Evolutionary conservation across 2,113 vertebrate genomes (phyloP), one percentile per base, ranked within the genome.

Genomic region (Vireo altiloquus): DNA sequence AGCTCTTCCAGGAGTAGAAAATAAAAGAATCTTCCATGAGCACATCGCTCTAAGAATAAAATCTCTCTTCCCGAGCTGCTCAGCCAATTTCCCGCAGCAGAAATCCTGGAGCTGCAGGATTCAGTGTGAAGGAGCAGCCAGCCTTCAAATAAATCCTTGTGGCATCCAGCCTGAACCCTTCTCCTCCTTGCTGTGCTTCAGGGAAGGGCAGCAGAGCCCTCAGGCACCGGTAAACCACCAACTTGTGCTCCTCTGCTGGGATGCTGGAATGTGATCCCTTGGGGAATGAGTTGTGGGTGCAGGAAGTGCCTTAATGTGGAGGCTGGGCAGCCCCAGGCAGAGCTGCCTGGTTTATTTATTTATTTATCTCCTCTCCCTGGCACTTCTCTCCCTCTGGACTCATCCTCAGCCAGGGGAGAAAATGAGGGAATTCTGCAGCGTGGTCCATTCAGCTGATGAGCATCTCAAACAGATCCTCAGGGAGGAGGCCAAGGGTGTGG

Each of bases 371-470:
- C 22, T 44, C 22, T 56, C 30, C 5, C 49, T 59, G 35, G 61
- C 69, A 27, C 39, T 49, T 37, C 28, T 31, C 20, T 52, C 56
- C 53, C 49, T 50, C 91, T 37, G 64, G 92, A 46, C 75, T 88
- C 85, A 50, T 31, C 56, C 60, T 60, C 63, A 56, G 68, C 14
- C 21, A 1, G 39, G 5, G 30, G n/a, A 40, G 63, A 25, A 57
- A 22, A 54, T 0, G 2, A 69, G 33, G 23, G 30, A 17, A 8
- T 92, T 82, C 46, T 66, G 54, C 59, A 68, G n/a, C 6, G 0
- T n/a, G 63, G 25, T 56, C 13, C 63, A 1, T 46, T 28, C 72
- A 54, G 81, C 61, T 61, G 61, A 6, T 22, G 84, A 49, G 21
- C 44, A 30, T 33, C 71, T 64, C 92, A 5, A 6, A 4, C 9